phyloP scores from a whole-genome alignment of 2,113 vertebrate species.

The Tiliqua scincoides region DNA sequence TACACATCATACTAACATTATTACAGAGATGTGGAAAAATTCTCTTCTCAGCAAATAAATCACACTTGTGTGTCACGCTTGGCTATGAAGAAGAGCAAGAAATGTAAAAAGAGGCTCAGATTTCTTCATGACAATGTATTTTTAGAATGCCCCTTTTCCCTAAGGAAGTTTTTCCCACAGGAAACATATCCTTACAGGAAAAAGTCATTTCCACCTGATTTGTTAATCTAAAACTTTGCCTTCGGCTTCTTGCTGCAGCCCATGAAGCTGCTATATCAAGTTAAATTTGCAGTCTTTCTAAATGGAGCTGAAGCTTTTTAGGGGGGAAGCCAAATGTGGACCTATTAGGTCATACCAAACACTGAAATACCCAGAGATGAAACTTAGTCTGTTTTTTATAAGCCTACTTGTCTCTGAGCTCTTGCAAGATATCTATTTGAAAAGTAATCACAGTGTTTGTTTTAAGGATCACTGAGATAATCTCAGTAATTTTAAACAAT shows the following conservation, averaged over 20 bases:
- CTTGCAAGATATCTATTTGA: background rate
- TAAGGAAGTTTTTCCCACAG: constrained; percentile 54
- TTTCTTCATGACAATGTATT: constrained; percentile 43
- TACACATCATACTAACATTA: background rate
- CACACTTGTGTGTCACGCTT: rapidly evolving
- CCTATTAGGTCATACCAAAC: constrained; percentile 52
- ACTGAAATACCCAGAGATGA: constrained; percentile 28
- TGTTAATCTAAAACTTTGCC: constrained; percentile 69
- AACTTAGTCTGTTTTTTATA: background rate
- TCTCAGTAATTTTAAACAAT: too few relatives aligned
- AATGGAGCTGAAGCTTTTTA: constrained; percentile 65
- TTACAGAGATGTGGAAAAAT: background rate
- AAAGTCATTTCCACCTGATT: constrained; percentile 66
- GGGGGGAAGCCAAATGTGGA: constrained; percentile 69
- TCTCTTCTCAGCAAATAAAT: background rate
- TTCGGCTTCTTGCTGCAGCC: constrained; percentile 58
- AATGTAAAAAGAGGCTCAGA: constrained; percentile 48
- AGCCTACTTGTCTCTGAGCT: constrained; percentile 17
- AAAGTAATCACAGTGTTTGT: too few relatives aligned
- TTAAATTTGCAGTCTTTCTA: constrained; percentile 61
- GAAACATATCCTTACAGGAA: constrained; percentile 53
- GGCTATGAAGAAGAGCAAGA: constrained; percentile 5
- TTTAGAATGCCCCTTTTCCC: constrained; percentile 24
- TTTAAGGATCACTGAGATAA: too few relatives aligned
- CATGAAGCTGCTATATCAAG: constrained; percentile 62